Evolutionary conservation across 2,113 vertebrate species (phyloP), one percentile per base, ranked within the genome.

Genomic region (Vulpes ferrilata): DNA sequence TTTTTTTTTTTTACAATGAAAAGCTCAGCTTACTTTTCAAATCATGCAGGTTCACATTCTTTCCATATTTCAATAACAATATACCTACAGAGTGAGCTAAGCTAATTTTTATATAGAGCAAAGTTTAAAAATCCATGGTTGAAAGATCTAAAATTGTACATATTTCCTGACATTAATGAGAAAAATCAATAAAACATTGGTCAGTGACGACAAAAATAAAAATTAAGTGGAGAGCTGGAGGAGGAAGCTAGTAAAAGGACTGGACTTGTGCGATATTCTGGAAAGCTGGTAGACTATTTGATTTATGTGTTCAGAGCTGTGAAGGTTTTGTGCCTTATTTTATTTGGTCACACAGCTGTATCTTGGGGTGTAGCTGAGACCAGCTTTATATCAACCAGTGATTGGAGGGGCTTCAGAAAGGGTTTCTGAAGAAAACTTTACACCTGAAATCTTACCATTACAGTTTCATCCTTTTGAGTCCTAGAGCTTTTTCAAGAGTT

Each of bases 41-140:
- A 95, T 83, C 27, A 78, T 27, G 55, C 0, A 38, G 22, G 13
- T 3, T 20, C 86, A 82, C 51, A 78, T 97, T 94, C 22, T 74
- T 88, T 96, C 43, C 25, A 57, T 81, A 25, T 95, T 92, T 94
- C 64, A 20, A 65, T 12, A 65, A 55, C 4, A 74, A 62, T 51
- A 19, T 4, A 55, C 67, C 12, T 85, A 93, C 0, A 0, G 74
- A 55, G 35, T 93, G 59, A 93, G 59, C 48, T 88, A 92, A 2
- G 48, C 51, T 96, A 92, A 23, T 96, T 62, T 48, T 97, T 38
- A 90, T 97, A 51, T 84, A 94, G 15, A n/a, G 7, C 30, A 94
- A 35, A 53, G 9, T 85, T 87, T 12, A 88, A 38, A 25, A 85
- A 88, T 27, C 12, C 0, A 0, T 6, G 64, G 19, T 55, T 78